Evolutionary conservation across 2,888 invertebrate species (phyloP).

Genomic region (Thyatira batis): DNA sequence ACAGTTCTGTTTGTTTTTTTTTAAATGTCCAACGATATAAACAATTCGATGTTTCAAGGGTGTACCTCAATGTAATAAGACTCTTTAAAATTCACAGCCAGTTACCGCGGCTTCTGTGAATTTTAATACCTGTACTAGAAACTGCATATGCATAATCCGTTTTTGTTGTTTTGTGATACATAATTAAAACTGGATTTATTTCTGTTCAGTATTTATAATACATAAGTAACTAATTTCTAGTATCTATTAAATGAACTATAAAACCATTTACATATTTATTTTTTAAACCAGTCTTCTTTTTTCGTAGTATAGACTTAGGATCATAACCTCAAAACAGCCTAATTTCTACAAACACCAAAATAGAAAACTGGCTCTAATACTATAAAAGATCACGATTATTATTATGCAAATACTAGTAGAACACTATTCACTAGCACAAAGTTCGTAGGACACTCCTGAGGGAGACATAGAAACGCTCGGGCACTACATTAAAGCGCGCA

Average conservation of each 20-base stretch:
- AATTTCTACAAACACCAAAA: no score
- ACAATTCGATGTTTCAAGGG: background rate
- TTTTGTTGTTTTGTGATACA: background rate
- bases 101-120: background rate
- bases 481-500: conserved; percentile 24
- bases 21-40: background rate
- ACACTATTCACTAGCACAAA: background rate
- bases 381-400: background rate
- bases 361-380: background rate
- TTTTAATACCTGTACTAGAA: background rate
- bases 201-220: background rate
- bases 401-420: background rate
- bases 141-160: background rate
- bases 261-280: no score
- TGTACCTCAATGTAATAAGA: background rate
- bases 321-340: no score
- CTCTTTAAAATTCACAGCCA: background rate
- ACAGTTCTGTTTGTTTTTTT: no score
- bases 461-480: background rate
- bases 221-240: no score
- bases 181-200: background rate
- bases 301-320: no score
- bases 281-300: no score
- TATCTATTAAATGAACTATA: no score
- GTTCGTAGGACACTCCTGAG: background rate